Percentiles rank a stretch among this genome's conserved stretches.
Evolutionary conservation across 2,113 vertebrate genomes (phyloP).

Genomic region (Nothoprocta pentlandii): DNA sequence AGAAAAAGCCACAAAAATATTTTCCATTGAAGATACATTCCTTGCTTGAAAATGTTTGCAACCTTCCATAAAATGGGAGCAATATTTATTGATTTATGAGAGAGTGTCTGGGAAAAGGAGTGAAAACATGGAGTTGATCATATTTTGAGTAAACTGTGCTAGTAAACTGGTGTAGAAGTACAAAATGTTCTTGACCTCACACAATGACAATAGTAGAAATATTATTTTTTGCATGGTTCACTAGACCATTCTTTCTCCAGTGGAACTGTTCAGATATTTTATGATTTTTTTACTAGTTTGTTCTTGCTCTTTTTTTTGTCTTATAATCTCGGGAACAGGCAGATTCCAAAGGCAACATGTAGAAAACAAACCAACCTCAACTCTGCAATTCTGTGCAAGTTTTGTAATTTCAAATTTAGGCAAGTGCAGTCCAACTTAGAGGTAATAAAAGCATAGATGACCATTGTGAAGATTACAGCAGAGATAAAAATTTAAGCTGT

Average conservation of each 20-base stretch:
- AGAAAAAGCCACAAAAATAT: not conserved
- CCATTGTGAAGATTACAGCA: not conserved
- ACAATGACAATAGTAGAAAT: not conserved
- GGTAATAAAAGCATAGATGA: not conserved
- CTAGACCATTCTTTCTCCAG: not conserved
- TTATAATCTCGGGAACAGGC: not conserved
- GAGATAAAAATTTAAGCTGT: not conserved
- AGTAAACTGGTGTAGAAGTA: not conserved
- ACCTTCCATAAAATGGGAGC: not conserved
- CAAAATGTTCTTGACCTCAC: not conserved
- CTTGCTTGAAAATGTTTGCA: not conserved
- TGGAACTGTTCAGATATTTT: not conserved
- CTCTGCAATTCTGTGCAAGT: not conserved
- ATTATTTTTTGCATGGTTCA: not conserved
- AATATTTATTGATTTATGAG: not conserved
- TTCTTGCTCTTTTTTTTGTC: not conserved
- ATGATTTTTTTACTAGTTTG: not conserved
- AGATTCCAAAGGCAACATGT: not conserved
- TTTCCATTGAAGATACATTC: not conserved
- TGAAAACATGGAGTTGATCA: not conserved
- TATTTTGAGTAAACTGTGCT: not conserved
- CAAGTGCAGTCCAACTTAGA: not conserved
- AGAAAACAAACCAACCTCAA: not conserved
- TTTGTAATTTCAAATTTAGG: not conserved
- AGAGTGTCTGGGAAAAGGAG: not conserved